Evolutionary conservation across 2,888 invertebrate species (phyloP).

Genomic region (Polymixis flavicincta): DNA sequence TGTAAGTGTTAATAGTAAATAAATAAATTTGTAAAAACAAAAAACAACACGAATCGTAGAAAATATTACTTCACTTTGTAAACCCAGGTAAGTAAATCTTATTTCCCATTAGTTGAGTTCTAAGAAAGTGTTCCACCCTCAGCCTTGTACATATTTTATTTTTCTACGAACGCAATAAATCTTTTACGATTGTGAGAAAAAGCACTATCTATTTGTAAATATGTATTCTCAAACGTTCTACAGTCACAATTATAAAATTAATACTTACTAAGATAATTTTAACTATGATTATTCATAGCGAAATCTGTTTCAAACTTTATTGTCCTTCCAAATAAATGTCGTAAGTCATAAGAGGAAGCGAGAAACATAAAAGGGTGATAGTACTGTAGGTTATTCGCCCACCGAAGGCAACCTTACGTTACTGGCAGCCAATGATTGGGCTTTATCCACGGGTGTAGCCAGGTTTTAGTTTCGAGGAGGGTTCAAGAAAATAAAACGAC

Average conservation of each 20-base stretch:
- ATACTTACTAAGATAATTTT: slow-evolving; percentile 41
- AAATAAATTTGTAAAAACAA: neutral
- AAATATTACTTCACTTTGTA: neutral
- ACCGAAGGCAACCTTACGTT: no score
- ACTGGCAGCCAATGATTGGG: no score
- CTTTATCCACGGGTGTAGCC: no score
- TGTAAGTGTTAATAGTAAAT: no score
- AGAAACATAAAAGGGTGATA: neutral
- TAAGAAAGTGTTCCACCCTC: slow-evolving; percentile 1
- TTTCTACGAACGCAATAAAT: slow-evolving; percentile 9
- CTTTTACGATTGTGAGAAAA: neutral
- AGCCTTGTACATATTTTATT: neutral
- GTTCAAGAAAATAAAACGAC: no score
- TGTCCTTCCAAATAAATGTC: slow-evolving; percentile 58
- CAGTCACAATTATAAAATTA: slow-evolving; percentile 19
- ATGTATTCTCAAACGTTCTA: slow-evolving; percentile 7
- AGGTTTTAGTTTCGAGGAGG: no score
- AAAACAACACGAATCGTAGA: neutral
- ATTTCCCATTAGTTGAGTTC: slow-evolving; percentile 13
- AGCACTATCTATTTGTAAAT: neutral
- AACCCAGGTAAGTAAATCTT: slow-evolving; percentile 5
- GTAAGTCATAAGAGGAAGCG: slow-evolving; percentile 44
- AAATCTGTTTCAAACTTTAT: slow-evolving; percentile 55
- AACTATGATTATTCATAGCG: slow-evolving; percentile 58
- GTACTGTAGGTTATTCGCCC: neutral